Percentiles rank a stretch among this genome's conserved stretches.
phyloP scores from a whole-genome alignment of 2,888 invertebrate species.

The Cremastinae sp. region DNA sequence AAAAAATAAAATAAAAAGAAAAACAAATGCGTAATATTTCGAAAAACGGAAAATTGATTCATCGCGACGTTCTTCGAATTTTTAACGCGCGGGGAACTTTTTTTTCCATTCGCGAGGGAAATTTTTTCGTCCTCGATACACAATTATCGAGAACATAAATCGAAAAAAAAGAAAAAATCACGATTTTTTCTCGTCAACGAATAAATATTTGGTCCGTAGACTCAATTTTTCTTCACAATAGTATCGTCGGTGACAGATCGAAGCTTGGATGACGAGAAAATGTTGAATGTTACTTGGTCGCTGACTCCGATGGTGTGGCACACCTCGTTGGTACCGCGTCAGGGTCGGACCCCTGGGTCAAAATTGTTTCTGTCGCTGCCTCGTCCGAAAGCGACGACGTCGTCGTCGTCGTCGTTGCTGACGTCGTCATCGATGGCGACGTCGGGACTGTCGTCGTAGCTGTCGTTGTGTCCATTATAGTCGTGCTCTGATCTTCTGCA shows the following conservation, averaged over 20 bases:
- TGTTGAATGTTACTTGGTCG: slow-evolving; percentile 70
- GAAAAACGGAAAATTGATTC: too few species aligned
- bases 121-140: too few species aligned
- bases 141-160: too few species aligned
- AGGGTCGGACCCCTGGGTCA: slow-evolving; percentile 58
- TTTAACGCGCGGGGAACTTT: too few species aligned
- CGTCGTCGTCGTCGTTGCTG: not conserved
- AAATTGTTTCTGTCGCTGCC: slow-evolving; percentile 34
- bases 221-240: slow-evolving; percentile 34
- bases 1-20: slow-evolving; percentile 11
- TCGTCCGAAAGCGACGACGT: slow-evolving; percentile 35
- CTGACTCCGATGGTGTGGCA: slow-evolving; percentile 64
- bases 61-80: too few species aligned
- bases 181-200: not conserved
- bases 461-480: slow-evolving; percentile 14
- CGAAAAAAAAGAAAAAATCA: too few species aligned
- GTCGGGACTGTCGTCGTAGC: not conserved
- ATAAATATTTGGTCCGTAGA: not conserved
- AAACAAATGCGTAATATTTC: not conserved
- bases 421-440: slow-evolving; percentile 1
- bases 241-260: slow-evolving; percentile 55
- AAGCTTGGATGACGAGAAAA: slow-evolving; percentile 59
- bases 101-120: too few species aligned
- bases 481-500: slow-evolving; percentile 20
- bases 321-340: slow-evolving; percentile 67